Evolutionary conservation across 2,797 vertebrate species (phyloP), one percentile per base, ranked within the genome.

Genomic region (Molossus molossus): DNA sequence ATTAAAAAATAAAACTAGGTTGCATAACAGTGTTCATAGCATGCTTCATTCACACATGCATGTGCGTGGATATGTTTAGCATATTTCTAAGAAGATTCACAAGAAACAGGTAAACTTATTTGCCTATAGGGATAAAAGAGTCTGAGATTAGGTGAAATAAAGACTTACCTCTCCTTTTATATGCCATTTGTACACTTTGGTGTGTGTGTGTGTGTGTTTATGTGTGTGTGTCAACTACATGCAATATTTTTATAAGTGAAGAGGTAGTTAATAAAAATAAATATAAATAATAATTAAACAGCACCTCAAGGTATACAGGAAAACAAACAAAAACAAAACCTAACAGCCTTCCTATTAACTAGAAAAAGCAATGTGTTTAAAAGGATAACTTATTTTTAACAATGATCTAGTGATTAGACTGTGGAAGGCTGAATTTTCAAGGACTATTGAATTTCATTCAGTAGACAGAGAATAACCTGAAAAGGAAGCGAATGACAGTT

Each of bases 361-460:
- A 87, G 62, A 96, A 94, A 95, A 95, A 94, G 91, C 29, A 55
- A 89, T 94, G 92, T 14, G 57, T 92, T 96, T 77, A 76, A 95
- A 94, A 83, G 58, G 67, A 77, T 58, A 91, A 75, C 33, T 69
- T 79, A 67, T 82, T 40, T 92, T 92, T 79, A 58, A 83, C 40
- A 91, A 85, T 70, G 76, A 94, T 90, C 77, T 94, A 75, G 60
- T 81, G 50, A 95, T 95, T 70, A 77, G 45, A 91, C 27, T 86
- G 60, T 48, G n/a, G 62, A 95, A 96, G 80, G 60, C 3, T 93
- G 91, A 91, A 93, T 90, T 93, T 96, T 96, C 90, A 97, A 94
- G 92, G 88, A 89, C 91, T 97, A 95, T 55, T 27, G 72, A 94
- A 89, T 96, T 97, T 94, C 81, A 94, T 73, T 75, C 83, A 93